Conservation (phyloP, 2,797 vertebrate species). For the Anomalospiza imberbis region DNA sequence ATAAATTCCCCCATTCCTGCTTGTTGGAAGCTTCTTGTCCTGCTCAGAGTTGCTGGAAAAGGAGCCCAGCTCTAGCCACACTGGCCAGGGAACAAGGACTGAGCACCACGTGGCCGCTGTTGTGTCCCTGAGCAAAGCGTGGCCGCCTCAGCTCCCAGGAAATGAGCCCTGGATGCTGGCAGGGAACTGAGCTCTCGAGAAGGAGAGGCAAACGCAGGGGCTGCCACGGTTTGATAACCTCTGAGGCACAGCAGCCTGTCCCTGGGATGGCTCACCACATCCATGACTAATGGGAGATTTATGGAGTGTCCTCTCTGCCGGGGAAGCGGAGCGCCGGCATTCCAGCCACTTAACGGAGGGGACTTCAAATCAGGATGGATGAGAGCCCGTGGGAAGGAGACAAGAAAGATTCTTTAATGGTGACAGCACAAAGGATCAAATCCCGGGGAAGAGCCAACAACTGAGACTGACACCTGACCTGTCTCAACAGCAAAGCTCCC, state of each 20-base stretch:
- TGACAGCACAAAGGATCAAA: conserved; percentile 54
- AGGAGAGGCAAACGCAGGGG: neutral
- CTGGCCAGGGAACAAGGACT: neutral
- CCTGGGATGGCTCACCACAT: conserved; percentile 3
- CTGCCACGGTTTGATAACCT: conserved; percentile 39
- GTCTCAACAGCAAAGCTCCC: conserved; percentile 14
- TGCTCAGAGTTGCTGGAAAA: neutral
- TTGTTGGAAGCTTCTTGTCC: neutral
- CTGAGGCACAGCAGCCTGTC: conserved; percentile 53
- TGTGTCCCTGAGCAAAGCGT: neutral
- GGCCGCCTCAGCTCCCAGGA: neutral
- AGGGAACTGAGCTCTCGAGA: neutral
- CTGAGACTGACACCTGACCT: conserved; percentile 57
- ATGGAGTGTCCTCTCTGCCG: conserved; percentile 52
- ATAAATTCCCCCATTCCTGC: neutral
- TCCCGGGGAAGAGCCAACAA: conserved; percentile 17
- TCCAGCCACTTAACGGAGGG: conserved; percentile 49
- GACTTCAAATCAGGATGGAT: conserved; percentile 63
- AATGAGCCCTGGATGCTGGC: conserved; percentile 30
- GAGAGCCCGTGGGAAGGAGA: conserved; percentile 50
- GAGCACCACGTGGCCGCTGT: fast-evolving
- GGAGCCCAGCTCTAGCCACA: neutral
- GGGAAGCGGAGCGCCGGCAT: conserved; percentile 22
- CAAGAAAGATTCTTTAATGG: conserved; percentile 48
- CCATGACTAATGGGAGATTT: conserved; percentile 65